Percentiles rank a stretch among this genome's conserved stretches.
Evolutionary conservation across 2,113 vertebrate species (phyloP).

Genomic region (Micronycteris hirsuta): DNA sequence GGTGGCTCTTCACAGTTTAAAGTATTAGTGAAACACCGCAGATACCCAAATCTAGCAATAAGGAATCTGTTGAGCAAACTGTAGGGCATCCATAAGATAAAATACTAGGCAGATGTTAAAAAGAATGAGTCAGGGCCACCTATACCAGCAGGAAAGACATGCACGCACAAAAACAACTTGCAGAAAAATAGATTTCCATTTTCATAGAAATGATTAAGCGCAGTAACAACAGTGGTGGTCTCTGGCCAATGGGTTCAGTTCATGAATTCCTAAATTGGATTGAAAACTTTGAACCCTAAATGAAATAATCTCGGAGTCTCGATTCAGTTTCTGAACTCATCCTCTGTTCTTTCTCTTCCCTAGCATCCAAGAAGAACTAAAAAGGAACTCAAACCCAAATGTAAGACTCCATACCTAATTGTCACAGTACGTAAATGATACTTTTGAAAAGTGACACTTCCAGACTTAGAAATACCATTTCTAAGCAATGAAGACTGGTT

Average conservation of each 20-base stretch:
- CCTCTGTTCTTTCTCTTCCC: background rate
- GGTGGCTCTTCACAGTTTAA: background rate
- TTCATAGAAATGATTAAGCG: background rate
- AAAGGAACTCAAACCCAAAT: slow-evolving; percentile 16
- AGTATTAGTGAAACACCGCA: background rate
- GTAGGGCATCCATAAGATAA: background rate
- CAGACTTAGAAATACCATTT: background rate
- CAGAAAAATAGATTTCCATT: background rate
- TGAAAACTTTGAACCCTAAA: background rate
- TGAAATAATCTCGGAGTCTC: slow-evolving; percentile 8
- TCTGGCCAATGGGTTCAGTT: background rate
- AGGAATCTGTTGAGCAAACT: background rate
- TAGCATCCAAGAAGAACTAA: background rate
- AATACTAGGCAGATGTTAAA: background rate
- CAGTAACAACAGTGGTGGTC: background rate
- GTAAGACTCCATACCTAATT: background rate
- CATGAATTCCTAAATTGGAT: background rate
- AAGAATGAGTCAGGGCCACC: background rate
- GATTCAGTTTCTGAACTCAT: background rate
- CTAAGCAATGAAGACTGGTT: background rate
- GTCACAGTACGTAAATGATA: background rate
- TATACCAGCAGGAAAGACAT: background rate
- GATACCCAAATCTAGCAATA: background rate
- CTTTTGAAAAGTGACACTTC: background rate
- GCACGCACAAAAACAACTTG: background rate